Evolutionary conservation across 2,888 invertebrate genomes (phyloP), one percentile per base, ranked within the genome.

Genomic region (Dinocampus coccinellae): DNA sequence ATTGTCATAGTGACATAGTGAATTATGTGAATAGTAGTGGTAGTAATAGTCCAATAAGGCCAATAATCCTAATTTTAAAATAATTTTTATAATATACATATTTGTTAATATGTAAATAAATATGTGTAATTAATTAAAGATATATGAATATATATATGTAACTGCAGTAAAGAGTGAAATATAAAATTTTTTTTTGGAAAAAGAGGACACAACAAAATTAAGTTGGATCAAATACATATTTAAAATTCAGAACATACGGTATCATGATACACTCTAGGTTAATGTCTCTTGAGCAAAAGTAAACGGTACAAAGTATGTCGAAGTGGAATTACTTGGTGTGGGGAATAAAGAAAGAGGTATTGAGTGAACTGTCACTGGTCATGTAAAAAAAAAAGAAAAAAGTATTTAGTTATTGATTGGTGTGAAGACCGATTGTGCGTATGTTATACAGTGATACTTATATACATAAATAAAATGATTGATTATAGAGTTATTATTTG

Each of bases 241-340:
- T 7, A n/a, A n/a, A 29, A n/a, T 13, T 10, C 10, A n/a, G 33
- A 20, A 10, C 33, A 29, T 16, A 34, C 33, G 58, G 33, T 33
- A 58, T 3, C 22, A 22, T 53, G 10, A 55, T 9, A 58, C 16
- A 58, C 34, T 16, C 10, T 29, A 7, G 34, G 20, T 29, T 6
- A 16, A 58, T 29, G 10, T 13, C 33, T 13, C 13, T 26, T 1
- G 10, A 55, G 22, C 55, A 55, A 55, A 11, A 24, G 26, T 26
- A 55, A 55, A 55, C 55, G 24, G 55, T 22, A 47, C 16, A 55
- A 33, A 58, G 16, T 58, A 34, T 58, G 58, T 34, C 58, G 58
- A 16, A 16, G 0, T 16, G 24, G 13, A 11, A 16, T 16, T 2
- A n/a, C 33, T 33, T 16, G 33, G 58, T 34, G 58, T 26, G 58